These are phyloP conservation scores for Clarias magur DNA, from an alignment of 2,113 vertebrate genomes.

Conservation along the genomic window DNA sequence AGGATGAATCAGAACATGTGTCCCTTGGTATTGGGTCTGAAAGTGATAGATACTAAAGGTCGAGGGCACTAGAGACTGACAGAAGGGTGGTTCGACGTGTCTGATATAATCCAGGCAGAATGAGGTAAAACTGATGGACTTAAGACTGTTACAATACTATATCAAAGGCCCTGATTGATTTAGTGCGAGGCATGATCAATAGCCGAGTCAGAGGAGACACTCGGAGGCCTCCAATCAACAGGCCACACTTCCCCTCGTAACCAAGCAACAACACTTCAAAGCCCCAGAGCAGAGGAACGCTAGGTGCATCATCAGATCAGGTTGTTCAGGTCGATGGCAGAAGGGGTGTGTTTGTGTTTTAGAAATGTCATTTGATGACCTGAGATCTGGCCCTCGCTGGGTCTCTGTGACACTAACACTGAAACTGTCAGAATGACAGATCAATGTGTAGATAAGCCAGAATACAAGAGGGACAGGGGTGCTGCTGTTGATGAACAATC, in stretches of 20 bases:
- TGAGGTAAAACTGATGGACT: conserved; percentile 37
- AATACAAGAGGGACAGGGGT: conserved; percentile 15
- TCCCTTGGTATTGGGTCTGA: conserved; percentile 3
- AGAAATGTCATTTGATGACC: conserved; percentile 49
- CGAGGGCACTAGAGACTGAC: conserved; percentile 11
- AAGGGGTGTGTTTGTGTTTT: conserved; percentile 41
- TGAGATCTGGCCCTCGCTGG: conserved; percentile 35
- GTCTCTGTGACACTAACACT: neutral
- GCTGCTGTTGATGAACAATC: conserved; percentile 10
- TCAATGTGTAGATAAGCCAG: conserved; percentile 28
- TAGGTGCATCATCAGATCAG: conserved; percentile 33
- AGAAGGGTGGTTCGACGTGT: conserved; percentile 1
- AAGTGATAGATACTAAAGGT: conserved; percentile 22
- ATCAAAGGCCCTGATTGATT: conserved; percentile 54
- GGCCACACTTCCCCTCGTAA: conserved; percentile 45
- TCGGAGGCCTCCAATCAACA: conserved; percentile 46
- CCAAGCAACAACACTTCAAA: conserved; percentile 50
- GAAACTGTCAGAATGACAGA: conserved; percentile 47
- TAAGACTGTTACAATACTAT: conserved; percentile 42
- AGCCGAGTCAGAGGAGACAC: conserved; percentile 46
- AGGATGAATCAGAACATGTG: conserved; percentile 11
- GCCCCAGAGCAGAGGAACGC: conserved; percentile 26
- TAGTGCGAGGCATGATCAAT: conserved; percentile 49
- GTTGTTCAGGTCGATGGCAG: conserved; percentile 27
- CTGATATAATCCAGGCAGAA: conserved; percentile 16